phyloP scores from a whole-genome alignment of 2,888 invertebrate species.

The Epistrophe eligans region DNA sequence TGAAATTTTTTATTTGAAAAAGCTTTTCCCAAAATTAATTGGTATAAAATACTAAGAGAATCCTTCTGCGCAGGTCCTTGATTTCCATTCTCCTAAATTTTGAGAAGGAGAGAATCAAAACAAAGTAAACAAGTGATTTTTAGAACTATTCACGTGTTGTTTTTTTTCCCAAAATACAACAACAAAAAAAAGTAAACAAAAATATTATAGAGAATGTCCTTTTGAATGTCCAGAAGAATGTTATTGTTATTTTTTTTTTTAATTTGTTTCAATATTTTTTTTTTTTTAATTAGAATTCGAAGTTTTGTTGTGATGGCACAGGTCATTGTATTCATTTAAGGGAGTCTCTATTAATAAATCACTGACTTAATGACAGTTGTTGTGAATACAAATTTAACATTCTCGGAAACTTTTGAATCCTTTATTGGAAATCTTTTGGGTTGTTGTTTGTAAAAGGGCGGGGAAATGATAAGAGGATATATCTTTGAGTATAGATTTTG shows the following conservation, averaged over 20 bases:
- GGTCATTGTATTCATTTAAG: background rate
- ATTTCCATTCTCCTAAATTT: background rate
- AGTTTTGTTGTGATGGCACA: background rate
- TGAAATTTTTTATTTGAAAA: background rate
- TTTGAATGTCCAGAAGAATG: background rate
- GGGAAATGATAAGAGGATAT: background rate
- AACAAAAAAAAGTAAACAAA: background rate
- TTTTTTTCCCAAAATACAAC: background rate
- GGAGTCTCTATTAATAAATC: background rate
- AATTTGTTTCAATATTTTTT: too few relatives aligned
- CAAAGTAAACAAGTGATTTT: slow-evolving; percentile 42
- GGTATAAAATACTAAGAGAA: slow-evolving; percentile 52
- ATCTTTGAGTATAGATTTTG: background rate
- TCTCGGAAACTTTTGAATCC: background rate
- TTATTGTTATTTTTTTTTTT: background rate
- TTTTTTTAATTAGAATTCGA: background rate
- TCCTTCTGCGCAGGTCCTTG: slow-evolving; percentile 39
- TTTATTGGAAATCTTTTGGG: background rate
- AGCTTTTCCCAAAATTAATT: slow-evolving; percentile 45
- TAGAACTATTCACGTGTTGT: slow-evolving; percentile 64
- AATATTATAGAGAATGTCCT: background rate
- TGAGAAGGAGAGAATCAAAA: slow-evolving; percentile 38
- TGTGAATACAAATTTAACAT: background rate
- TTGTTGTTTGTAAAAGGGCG: background rate
- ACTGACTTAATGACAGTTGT: background rate